A percentile compares a stretch with the other conserved stretches of the same genome.
Evolutionary conservation across 2,888 invertebrate genomes (phyloP).

Genomic region (Euproctis similis): DNA sequence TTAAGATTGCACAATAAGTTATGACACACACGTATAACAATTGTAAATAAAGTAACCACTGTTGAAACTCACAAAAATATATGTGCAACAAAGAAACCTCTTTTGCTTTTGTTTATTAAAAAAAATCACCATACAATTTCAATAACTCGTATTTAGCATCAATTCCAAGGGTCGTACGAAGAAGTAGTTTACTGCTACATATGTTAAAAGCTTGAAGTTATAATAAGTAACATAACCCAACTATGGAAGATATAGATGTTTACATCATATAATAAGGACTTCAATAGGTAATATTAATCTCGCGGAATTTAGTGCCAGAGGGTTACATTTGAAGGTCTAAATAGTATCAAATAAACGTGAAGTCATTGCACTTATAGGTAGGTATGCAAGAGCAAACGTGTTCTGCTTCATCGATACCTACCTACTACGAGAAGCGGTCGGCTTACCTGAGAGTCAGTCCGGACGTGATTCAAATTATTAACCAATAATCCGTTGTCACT

Average conservation of each 20-base stretch:
- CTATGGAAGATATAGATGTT: no score
- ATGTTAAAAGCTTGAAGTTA: no score
- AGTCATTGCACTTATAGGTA: constrained; percentile 68
- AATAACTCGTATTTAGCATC: not conserved
- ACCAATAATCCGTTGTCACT: constrained; percentile 68
- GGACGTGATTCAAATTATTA: constrained; percentile 71
- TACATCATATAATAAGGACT: not conserved
- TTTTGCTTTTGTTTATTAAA: constrained; percentile 13
- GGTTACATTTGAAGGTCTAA: constrained; percentile 10
- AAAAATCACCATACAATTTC: not conserved
- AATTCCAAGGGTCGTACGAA: not conserved
- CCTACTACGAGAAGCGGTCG: constrained; percentile 32
- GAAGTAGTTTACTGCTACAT: no score
- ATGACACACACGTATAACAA: constrained; percentile 9
- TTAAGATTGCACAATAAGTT: constrained; percentile 18
- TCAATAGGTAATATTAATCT: not conserved
- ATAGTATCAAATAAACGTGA: constrained; percentile 36
- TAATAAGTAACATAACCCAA: no score
- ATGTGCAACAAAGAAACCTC: constrained; percentile 3
- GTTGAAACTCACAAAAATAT: constrained; percentile 3
- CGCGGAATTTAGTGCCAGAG: no score
- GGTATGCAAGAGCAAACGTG: constrained; percentile 65
- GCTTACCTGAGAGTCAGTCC: constrained; percentile 72
- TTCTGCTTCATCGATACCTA: constrained; percentile 57
- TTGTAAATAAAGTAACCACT: constrained; percentile 14